Evolutionary conservation across 1,140 invertebrate species (phyloP), one percentile per base, ranked within the genome.

Genomic region (Drosophila funebris): DNA sequence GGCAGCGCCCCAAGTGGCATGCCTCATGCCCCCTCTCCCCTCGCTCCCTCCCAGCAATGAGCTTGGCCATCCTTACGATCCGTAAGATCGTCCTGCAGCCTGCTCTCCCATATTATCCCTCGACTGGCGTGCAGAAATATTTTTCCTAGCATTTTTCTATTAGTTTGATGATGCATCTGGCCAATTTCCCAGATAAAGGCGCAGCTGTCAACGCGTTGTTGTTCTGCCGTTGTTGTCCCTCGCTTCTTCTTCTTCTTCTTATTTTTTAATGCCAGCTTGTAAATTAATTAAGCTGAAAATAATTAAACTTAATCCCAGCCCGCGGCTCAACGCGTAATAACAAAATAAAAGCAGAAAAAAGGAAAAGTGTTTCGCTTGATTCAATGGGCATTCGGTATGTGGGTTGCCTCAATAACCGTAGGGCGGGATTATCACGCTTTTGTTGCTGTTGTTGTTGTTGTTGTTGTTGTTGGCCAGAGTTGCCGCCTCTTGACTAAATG

Each of bases 201-300:
- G 78, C 54, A 66, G 58, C 76, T 83, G 76, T 84, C 72, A 80
- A 69, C 72, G 74, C 52, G 66, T 57, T 52, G 54, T 56, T 39
- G 22, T 16, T 22, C 52, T 73, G 39, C 41, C 48, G 14, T 20
- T 18, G 18, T 80, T 53, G 46, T 63, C 60, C 20, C 4, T 13
- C 37, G 2, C 5, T 31, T 48, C 36, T 71, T 48, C 60, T 27
- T 5, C 16, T 22, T 3, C 5, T 31, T 48, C 36, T 71, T 48
- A 53, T 68, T 64, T 39, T 80, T 74, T 62, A n/a, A n/a, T 14
- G 43, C 31, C 46, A 46, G 58, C 78, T 81, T 81, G 82, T 81
- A 85, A 85, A 87, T 88, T 85, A 85, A 85, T 85, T 85, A 85
- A 85, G 78, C 74, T 82, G 67, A 76, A 85, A 85, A 88, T 87